These are phyloP conservation scores for Ridgeia piscesae DNA, from an alignment of 1,140 invertebrate genomes.

Conservation along the genomic window DNA sequence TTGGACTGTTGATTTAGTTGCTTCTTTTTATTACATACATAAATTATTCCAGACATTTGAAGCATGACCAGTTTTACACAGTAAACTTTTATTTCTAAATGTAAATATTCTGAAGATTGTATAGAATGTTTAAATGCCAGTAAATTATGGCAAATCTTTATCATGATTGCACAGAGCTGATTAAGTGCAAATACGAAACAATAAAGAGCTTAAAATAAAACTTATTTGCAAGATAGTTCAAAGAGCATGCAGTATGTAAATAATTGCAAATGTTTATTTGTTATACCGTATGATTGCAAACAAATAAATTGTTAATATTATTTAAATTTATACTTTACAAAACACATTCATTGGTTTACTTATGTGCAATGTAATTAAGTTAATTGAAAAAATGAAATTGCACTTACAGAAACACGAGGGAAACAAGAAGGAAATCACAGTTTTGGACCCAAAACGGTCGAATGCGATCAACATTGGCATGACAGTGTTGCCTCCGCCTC, in stretches of 20 bases:
- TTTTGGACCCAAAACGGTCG: conserved; percentile 94
- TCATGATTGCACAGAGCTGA: not conserved
- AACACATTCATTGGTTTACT: not conserved
- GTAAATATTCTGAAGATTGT: not conserved
- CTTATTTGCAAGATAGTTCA: not conserved
- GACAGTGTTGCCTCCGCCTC: conserved; percentile 94
- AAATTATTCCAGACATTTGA: not conserved
- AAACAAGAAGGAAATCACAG: conserved; percentile 93
- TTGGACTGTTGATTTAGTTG: not conserved
- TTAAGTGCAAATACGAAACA: not conserved
- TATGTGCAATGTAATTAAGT: too few species aligned
- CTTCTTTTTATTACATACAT: not conserved
- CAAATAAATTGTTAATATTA: not conserved
- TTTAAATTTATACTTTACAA: not conserved
- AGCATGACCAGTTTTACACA: not conserved
- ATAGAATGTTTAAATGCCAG: not conserved
- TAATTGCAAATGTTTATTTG: not conserved
- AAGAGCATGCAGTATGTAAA: not conserved
- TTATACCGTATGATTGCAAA: not conserved
- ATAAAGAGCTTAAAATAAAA: not conserved
- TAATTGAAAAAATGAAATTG: not conserved
- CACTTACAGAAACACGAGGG: conserved; percentile 80
- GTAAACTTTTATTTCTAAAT: too few species aligned
- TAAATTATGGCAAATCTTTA: not conserved
- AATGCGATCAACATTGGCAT: conserved; percentile 99